These are phyloP conservation scores for Ranitomeya imitator DNA, from an alignment of 2,113 vertebrate genomes.

Conservation along the genomic window DNA sequence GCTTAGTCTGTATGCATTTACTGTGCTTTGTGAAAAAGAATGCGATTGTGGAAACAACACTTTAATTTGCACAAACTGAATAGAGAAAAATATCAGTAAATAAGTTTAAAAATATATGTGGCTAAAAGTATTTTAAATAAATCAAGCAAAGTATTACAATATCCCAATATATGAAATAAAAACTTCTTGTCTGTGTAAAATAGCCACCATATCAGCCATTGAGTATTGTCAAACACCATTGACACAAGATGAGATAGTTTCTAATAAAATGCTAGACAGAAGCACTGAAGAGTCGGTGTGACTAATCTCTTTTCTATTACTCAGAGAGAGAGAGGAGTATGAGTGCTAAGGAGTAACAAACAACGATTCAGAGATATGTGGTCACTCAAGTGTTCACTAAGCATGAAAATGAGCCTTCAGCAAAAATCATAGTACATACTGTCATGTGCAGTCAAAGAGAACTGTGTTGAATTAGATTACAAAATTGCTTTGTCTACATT, in stretches of 20 bases:
- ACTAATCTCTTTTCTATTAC: conserved; percentile 45
- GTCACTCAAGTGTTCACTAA: conserved; percentile 47
- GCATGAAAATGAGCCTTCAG: conserved; percentile 50
- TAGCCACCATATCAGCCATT: background rate
- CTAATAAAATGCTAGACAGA: conserved; percentile 3
- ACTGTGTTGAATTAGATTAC: conserved; percentile 41
- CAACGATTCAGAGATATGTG: conserved; percentile 40
- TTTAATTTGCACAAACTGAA: too few species aligned
- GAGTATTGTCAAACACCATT: background rate
- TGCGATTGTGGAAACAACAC: too few species aligned
- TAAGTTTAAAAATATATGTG: too few species aligned
- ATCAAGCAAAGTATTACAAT: background rate
- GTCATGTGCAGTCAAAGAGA: conserved; percentile 45
- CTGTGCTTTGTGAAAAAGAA: too few species aligned
- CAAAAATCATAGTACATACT: conserved; percentile 45
- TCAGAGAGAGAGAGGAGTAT: conserved; percentile 21
- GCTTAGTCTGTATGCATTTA: too few species aligned
- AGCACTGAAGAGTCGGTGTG: conserved; percentile 1
- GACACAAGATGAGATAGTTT: conserved; percentile 13
- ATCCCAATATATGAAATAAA: background rate
- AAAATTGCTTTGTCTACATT: conserved; percentile 46
- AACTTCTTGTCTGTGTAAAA: background rate
- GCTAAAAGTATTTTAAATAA: too few species aligned
- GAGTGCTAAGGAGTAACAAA: conserved; percentile 20
- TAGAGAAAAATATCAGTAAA: too few species aligned